These are phyloP conservation scores for Syngnathus rostellatus DNA, from an alignment of 2,797 vertebrate genomes.

Conservation along the genomic window DNA sequence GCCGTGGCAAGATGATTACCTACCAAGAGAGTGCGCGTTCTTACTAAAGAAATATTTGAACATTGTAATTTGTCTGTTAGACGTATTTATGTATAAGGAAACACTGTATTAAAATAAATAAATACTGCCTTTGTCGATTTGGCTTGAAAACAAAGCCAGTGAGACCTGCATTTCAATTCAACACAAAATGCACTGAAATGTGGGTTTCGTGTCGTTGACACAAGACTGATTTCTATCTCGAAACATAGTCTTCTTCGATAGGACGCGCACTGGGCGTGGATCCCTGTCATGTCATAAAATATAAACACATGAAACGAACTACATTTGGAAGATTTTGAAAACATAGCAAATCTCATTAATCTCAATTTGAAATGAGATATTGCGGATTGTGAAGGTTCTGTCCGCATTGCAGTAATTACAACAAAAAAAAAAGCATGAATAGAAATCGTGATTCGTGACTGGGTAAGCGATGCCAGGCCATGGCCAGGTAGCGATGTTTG, in stretches of 20 bases:
- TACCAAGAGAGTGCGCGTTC: background rate
- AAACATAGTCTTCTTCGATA: constrained; percentile 8
- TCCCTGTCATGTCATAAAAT: constrained; percentile 23
- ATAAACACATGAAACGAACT: background rate
- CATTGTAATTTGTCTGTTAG: background rate
- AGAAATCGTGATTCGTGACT: too few species aligned
- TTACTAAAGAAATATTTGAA: background rate
- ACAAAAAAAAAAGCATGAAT: background rate
- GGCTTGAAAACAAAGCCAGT: background rate
- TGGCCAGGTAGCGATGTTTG: too few species aligned
- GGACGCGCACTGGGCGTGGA: constrained; percentile 37
- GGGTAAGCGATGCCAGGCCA: too few species aligned
- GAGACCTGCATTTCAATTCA: background rate
- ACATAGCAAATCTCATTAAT: background rate
- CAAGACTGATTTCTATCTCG: constrained; percentile 15
- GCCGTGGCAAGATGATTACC: background rate
- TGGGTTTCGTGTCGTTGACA: too few species aligned
- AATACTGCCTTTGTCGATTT: background rate
- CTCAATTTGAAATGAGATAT: too few species aligned
- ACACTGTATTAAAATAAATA: background rate
- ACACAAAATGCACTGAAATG: background rate
- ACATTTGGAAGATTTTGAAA: background rate
- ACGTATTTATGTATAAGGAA: background rate
- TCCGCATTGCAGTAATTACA: background rate
- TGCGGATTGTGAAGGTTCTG: too few species aligned